Evolutionary conservation across 2,797 vertebrate genomes (phyloP), one percentile per base, ranked within the genome.

Genomic region (Mormyrus proboscirostris): DNA sequence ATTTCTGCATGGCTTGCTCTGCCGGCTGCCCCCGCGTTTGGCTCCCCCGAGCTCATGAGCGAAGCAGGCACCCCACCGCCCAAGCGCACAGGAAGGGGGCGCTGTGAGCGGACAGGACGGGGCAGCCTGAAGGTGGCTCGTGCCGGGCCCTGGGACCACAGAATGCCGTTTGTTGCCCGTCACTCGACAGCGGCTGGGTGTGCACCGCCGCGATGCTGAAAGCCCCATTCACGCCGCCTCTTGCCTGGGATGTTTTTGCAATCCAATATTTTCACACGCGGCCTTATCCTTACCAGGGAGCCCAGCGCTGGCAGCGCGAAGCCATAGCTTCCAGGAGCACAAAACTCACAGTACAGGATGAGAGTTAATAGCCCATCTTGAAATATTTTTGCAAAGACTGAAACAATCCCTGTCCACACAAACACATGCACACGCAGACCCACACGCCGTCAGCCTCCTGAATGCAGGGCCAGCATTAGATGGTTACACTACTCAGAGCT

Each of bases 251-350:
- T 98, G 97, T 97, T 97, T 97, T 96, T 98, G 98, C 97, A 98
- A 99, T 98, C 97, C 97, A 99, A 99, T 99, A 99, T 99, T 98
- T 98, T 98, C 97, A 97, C 97, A 97, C 98, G 96, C 96, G 96
- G 96, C 96, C 97, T 96, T 97, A 94, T 97, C 97, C 96, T 98
- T 98, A 97, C 97, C 97, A 95, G 94, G 97, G 96, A 98, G 98
- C 96, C 96, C 88, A 97, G 98, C 96, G 96, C 97, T 96, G 94
- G 93, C 94, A 94, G 96, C 95, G 95, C 95, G 95, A 95, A 96
- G 96, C 95, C 91, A 91, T 93, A 89, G 95, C 96, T 96, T 96
- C 96, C 96, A 95, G 93, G 93, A 94, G 95, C 94, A 88, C 92
- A 92, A 92, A 90, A 94, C 95, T 95, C 93, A 92, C 93, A 91